Conservation (phyloP, 2,797 vertebrate species). For the Tadarida brasiliensis region DNA sequence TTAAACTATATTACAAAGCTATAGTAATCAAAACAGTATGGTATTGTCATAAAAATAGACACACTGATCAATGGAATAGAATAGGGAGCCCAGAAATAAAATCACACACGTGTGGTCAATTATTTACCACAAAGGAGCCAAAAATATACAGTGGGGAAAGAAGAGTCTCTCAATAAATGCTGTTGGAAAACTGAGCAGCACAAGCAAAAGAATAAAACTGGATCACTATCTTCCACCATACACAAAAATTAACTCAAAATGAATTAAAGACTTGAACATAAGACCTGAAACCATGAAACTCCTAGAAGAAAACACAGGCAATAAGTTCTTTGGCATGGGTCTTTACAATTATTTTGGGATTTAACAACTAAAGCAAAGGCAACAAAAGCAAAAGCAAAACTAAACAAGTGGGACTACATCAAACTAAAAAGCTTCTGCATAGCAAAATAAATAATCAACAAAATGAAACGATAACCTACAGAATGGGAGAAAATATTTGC, state of each 20-base stretch:
- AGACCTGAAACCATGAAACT: background rate
- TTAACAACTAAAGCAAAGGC: background rate
- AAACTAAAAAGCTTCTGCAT: background rate
- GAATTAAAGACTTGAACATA: background rate
- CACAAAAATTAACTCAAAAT: background rate
- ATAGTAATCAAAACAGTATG: background rate
- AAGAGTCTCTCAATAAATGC: background rate
- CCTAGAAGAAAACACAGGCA: background rate
- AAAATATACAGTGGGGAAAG: background rate
- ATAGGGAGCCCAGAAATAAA: background rate
- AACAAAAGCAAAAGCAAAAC: background rate
- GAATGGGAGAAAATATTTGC: background rate
- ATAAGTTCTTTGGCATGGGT: background rate
- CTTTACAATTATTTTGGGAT: background rate
- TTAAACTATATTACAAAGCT: background rate
- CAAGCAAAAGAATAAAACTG: background rate
- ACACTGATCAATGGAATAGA: background rate
- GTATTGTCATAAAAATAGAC: background rate
- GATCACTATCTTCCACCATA: background rate
- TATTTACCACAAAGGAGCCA: background rate
- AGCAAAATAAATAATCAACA: background rate
- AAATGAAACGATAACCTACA: background rate
- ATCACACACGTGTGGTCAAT: background rate
- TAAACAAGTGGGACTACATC: background rate
- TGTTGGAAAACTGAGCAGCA: background rate